These are phyloP conservation scores for Hetaerina titia DNA, from an alignment of 2,888 invertebrate species.

Conservation along the genomic window DNA sequence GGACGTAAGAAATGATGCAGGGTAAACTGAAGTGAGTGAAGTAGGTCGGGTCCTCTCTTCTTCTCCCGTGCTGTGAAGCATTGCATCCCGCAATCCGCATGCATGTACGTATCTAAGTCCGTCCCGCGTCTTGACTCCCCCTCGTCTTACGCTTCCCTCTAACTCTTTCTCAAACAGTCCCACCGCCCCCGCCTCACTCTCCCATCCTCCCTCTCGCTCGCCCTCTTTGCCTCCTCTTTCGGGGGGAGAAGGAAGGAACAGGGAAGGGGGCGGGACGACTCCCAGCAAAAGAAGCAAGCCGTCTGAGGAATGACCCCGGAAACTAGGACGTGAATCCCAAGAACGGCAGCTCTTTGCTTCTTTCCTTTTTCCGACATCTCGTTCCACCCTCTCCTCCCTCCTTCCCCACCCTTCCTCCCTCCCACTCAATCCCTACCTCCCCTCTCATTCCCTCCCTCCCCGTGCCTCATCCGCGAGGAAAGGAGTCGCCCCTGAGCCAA, in stretches of 20 bases:
- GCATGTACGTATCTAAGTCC: not conserved
- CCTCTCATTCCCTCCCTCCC: not conserved
- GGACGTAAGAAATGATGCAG: not conserved
- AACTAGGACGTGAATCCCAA: slow-evolving; percentile 16
- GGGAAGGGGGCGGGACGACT: not conserved
- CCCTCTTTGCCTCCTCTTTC: not conserved
- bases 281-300: not conserved
- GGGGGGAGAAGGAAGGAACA: not conserved
- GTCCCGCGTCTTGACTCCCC: not conserved
- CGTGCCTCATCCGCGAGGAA: not conserved
- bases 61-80: not conserved
- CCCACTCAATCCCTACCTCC: not conserved
- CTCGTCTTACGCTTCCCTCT: not conserved
- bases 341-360: not conserved
- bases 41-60: not conserved
- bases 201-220: not conserved
- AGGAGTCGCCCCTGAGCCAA: not conserved
- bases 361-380: not conserved
- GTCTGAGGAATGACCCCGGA: slow-evolving; percentile 7
- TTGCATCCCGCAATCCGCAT: too few species aligned
- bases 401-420: not conserved
- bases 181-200: not conserved
- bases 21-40: not conserved
- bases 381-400: not conserved
- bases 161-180: not conserved